These are phyloP conservation scores for Amphilophus citrinellus DNA, from an alignment of 2,113 vertebrate species.

Conservation along the genomic window DNA sequence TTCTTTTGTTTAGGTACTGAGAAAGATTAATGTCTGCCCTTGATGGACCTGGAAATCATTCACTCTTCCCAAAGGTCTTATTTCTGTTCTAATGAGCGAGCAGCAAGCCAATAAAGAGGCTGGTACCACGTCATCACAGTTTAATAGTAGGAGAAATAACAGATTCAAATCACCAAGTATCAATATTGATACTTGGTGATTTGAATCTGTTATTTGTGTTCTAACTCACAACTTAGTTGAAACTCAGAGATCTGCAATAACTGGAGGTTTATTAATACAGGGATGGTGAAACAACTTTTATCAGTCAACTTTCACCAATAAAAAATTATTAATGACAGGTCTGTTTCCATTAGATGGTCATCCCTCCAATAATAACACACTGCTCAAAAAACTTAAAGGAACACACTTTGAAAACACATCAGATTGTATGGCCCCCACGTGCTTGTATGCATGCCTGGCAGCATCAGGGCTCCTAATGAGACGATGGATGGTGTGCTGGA, in stretches of 20 bases:
- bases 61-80: not conserved
- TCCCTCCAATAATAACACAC: too few species aligned
- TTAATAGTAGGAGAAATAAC: not conserved
- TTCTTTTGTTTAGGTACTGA: rapidly evolving
- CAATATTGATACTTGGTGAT: too few species aligned
- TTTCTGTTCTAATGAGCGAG: not conserved
- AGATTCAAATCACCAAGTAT: not conserved
- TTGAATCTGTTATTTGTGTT: not conserved
- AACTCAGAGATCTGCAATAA: not conserved
- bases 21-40: not conserved
- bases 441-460: too few species aligned
- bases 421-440: too few species aligned
- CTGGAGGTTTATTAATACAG: not conserved
- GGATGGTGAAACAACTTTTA: not conserved
- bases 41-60: not conserved
- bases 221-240: not conserved
- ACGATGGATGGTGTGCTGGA: too few species aligned
- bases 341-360: too few species aligned
- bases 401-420: too few species aligned
- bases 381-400: too few species aligned
- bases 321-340: too few species aligned
- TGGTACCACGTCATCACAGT: not conserved
- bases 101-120: not conserved
- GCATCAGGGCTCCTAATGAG: too few species aligned
- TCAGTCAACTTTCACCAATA: not conserved